phyloP scores from a whole-genome alignment of 2,888 invertebrate genomes.

The Diarsia rubi region DNA sequence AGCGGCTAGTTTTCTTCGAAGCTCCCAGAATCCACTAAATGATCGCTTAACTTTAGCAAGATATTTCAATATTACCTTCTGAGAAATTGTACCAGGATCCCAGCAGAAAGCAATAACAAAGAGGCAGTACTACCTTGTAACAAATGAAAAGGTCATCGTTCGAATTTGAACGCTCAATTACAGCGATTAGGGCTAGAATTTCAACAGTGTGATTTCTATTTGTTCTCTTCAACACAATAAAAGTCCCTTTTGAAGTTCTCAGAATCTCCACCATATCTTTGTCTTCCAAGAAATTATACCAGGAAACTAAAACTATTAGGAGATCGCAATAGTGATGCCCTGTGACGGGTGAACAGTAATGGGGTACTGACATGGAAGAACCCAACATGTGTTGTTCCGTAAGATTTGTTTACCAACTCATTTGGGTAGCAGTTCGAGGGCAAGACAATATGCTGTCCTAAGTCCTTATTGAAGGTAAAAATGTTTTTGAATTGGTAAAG shows the following conservation, averaged over 20 bases:
- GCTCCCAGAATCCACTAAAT: not conserved
- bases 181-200: not conserved
- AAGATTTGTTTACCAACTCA: conserved; percentile 38
- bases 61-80: not conserved
- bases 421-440: conserved; percentile 27
- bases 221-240: not conserved
- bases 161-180: not conserved
- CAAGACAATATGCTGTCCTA: not conserved
- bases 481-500: not conserved
- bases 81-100: not conserved
- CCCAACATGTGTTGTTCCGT: conserved; percentile 33
- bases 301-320: conserved; percentile 1
- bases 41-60: not conserved
- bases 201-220: not conserved
- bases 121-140: conserved; percentile 26
- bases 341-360: conserved; percentile 45
- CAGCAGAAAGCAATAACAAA: conserved; percentile 17
- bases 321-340: conserved; percentile 40
- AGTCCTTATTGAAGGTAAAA: conserved; percentile 2
- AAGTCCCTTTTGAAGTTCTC: not conserved
- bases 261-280: not conserved
- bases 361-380: conserved; percentile 41
- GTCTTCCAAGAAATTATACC: conserved; percentile 1
- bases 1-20: not conserved
- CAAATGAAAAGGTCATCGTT: conserved; percentile 7